phyloP scores from a whole-genome alignment of 2,888 invertebrate species.

The Prosapia bicincta region DNA sequence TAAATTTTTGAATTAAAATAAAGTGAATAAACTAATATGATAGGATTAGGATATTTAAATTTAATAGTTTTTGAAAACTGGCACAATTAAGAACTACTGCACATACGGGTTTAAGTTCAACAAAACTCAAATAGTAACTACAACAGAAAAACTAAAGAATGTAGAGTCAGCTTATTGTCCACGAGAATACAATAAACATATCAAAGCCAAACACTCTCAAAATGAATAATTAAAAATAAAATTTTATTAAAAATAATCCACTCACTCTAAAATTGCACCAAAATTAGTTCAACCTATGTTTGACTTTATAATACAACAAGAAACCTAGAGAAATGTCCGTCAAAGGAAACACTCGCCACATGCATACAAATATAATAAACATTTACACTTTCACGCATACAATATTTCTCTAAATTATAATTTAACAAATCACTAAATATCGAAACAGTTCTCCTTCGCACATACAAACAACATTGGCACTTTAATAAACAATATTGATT shows the following conservation, averaged over 20 bases:
- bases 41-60: too few relatives aligned
- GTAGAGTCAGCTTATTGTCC: too few relatives aligned
- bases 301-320: not conserved
- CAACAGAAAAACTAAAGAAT: too few relatives aligned
- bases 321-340: not conserved
- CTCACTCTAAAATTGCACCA: slow-evolving; percentile 21
- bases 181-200: too few relatives aligned
- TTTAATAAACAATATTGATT: not conserved
- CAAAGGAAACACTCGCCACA: not conserved
- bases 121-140: too few relatives aligned
- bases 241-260: not conserved
- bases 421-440: not conserved
- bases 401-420: not conserved
- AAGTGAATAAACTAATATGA: too few relatives aligned
- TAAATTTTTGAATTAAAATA: too few relatives aligned
- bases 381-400: not conserved
- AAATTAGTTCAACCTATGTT: not conserved
- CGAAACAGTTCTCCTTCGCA: not conserved
- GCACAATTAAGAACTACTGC: too few relatives aligned
- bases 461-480: not conserved
- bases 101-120: too few relatives aligned
- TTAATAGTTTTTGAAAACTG: too few relatives aligned
- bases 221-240: not conserved
- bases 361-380: not conserved
- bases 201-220: not conserved